Evolutionary conservation across 1,140 invertebrate species (phyloP).

Genomic region (Heliothis subflexa): DNA sequence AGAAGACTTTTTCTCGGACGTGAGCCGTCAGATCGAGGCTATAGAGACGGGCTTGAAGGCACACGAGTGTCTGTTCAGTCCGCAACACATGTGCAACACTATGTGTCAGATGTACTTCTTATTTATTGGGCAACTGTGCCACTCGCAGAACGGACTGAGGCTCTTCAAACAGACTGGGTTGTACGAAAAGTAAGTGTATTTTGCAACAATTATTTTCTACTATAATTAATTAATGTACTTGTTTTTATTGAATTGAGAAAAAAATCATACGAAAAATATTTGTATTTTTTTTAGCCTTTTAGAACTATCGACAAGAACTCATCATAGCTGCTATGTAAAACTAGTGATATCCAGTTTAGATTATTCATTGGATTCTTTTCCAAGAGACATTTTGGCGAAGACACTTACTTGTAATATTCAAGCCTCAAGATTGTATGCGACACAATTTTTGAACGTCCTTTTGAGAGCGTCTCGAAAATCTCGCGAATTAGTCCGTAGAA

Average conservation of each 20-base stretch:
- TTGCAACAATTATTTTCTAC: neutral
- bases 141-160: slow-evolving; percentile 90
- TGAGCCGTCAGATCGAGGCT: slow-evolving; percentile 91
- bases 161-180: slow-evolving; percentile 92
- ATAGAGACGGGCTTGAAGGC: slow-evolving; percentile 91
- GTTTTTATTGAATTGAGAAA: neutral
- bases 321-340: slow-evolving; percentile 97
- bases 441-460: slow-evolving; percentile 95
- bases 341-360: slow-evolving; percentile 96
- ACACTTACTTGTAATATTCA: slow-evolving; percentile 89
- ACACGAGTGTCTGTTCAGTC: slow-evolving; percentile 96
- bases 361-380: slow-evolving; percentile 91
- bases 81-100: slow-evolving; percentile 94
- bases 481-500: slow-evolving; percentile 75
- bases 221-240: neutral
- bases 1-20: slow-evolving; percentile 93
- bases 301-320: slow-evolving; percentile 92
- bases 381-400: slow-evolving; percentile 91
- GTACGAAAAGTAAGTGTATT: slow-evolving; percentile 85
- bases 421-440: slow-evolving; percentile 94
- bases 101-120: slow-evolving; percentile 98
- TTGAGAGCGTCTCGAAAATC: slow-evolving; percentile 90
- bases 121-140: slow-evolving; percentile 95
- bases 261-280: neutral
- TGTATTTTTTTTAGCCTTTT: slow-evolving; percentile 88